Evolutionary conservation across 64 coral and sea anemone species (phyloP), one percentile per base, ranked within the genome.

Genomic region (Pocillopora damicornis): DNA sequence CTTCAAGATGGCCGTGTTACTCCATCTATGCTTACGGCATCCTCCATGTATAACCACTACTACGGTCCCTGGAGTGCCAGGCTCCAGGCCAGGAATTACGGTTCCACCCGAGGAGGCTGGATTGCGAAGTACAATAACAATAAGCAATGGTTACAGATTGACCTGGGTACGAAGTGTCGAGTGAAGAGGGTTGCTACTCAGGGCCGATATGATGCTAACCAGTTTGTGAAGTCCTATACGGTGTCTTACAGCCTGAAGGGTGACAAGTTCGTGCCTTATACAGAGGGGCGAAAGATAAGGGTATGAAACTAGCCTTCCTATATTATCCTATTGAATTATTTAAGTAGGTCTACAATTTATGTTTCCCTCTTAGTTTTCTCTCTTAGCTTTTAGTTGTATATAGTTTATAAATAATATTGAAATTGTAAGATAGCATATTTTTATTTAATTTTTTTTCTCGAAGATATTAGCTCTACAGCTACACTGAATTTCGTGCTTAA

Each of bases 1-100:
- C 81, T 91, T 34, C 91, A 97, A 93, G 94, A 97, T 65, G 78
- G 83, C 12, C 83, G 94, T 57, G 83, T 97, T 59, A 85, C 94
- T 20, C 80, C 86, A 35, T 84, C 86, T 35, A 88, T 90, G 82
- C 80, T 97, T 7, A 86, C 91, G 13, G 94, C 88, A 0, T 97
- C 91, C n/a, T 93, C 94, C 8, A 93, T 89, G 71, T 86, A 79
- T 23, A 97, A 91, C 64, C 63, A 77, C 37, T 71, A 63, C 2
- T 78, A 74, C 16, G 90, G 82, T 36, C 90, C 90, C 1, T 92
- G 90, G 90, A 92, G 66, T 23, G 83, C 82, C 18, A 69, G 90
- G 18, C 76, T 92, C 11, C 81, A 36, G 3, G 74, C 84, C 16
- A 58, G 75, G 58, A 75, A 38, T 15, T 35, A 88, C 17, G 86